Conservation (phyloP, 2,113 vertebrate genomes). For the Periophthalmodon schlosseri region DNA sequence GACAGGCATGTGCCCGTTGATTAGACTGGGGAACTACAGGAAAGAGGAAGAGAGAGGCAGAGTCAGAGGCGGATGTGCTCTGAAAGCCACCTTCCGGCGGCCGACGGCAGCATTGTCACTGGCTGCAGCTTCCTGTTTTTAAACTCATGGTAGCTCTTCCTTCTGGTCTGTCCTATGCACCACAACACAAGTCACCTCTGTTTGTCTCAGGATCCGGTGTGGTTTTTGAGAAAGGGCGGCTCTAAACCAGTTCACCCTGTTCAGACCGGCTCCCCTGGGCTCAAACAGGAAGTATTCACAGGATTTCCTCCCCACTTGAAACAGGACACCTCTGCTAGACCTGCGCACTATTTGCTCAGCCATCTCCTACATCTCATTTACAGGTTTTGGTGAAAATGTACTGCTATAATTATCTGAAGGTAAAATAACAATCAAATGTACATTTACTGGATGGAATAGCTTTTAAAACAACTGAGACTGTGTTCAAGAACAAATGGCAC, state of each 20-base stretch:
- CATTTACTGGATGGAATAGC: too few relatives aligned
- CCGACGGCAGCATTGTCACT: constrained; percentile 74
- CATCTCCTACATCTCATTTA: constrained; percentile 29
- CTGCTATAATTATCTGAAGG: not conserved
- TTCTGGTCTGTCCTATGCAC: constrained; percentile 45
- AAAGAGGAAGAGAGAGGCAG: constrained; percentile 65
- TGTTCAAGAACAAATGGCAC: not conserved
- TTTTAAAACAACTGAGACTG: too few relatives aligned
- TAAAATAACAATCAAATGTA: too few relatives aligned
- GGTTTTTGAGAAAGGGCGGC: constrained; percentile 64
- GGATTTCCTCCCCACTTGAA: constrained; percentile 78
- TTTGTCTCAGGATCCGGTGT: constrained; percentile 41
- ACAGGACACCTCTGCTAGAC: constrained; percentile 71
- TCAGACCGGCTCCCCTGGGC: constrained; percentile 73
- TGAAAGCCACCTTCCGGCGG: constrained; percentile 65
- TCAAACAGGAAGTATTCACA: constrained; percentile 80
- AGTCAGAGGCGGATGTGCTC: constrained; percentile 47
- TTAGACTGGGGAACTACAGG: constrained; percentile 91
- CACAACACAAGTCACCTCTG: constrained; percentile 39
- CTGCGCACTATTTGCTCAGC: constrained; percentile 40
- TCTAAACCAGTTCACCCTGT: constrained; percentile 74
- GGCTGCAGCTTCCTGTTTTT: constrained; percentile 64
- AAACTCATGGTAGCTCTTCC: constrained; percentile 60
- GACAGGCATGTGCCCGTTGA: constrained; percentile 91
- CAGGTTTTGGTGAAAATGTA: not conserved